Evolutionary conservation across 2,113 vertebrate species (phyloP), one percentile per base, ranked within the genome.

Genomic region (Vimba vimba): DNA sequence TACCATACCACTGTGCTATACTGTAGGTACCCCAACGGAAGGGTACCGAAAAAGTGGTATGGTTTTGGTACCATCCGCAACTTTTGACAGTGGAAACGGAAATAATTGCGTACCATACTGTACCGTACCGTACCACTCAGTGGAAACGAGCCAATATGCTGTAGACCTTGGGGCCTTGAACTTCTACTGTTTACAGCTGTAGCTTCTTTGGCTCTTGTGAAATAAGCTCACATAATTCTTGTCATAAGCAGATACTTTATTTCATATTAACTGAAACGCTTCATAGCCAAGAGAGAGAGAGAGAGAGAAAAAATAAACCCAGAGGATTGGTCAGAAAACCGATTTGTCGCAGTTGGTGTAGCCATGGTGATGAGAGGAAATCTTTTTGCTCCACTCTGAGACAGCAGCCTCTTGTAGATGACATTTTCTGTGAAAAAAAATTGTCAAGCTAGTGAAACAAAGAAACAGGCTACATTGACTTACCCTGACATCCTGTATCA

Each of bases 341-440:
- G 7, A 19, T 64, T 45, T 6, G 15, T 62, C 39, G 57, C 78
- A 45, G 59, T 80, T 64, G 43, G 59, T 27, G 79, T 82, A 82
- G 64, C 43, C 80, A 82, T 82, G 80, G 80, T 55, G 80, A 82
- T 52, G 27, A 82, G 64, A 69, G 4, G 4, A n/a, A 12, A 47
- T 81, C 4, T 64, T 64, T 52, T 77, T 55, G 45, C 79, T 50
- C 43, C 62, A 69, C 68, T 52, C 43, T 19, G 6, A 82, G 62
- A 68, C 45, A 15, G 62, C 43, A 25, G 5, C 60, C 10, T 50
- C 7, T 50, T 45, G 39, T 43, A 43, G 17, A 47, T 69, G 45
- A 69, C 60, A 82, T 82, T 82, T 82, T 68, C 17, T 52, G 2
- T 5, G 10, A 82, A 66, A 69, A 30, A 52, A 71, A 0, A 12